Evolutionary conservation across 2,113 vertebrate species (phyloP), one percentile per base, ranked within the genome.

Genomic region (Chinchilla lanigera): DNA sequence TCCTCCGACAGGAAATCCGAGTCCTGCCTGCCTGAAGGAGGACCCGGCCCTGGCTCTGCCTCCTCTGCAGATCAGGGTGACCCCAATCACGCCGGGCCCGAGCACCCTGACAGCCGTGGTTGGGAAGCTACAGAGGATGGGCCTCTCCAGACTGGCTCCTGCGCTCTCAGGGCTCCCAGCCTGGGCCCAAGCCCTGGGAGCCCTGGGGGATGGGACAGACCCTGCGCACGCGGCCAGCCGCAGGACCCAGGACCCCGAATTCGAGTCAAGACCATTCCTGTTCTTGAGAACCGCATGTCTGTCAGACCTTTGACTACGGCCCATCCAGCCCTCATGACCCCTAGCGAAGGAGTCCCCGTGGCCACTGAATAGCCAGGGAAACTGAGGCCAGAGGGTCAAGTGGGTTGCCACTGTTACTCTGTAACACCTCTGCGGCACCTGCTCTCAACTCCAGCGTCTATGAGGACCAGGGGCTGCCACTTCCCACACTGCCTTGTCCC

Each of bases 91-190:
- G 0, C 9, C 0, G 0, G 44, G 17, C 16, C 92, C 8, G 41
- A 17, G 28, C 6, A 14, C 13, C 16, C 73, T 7, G n/a, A 61
- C 2, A 3, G 56, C 8, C 24, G 20, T 41, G n/a, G 61, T 28
- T 61, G 44, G 35, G 52, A 50, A 61, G 16, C 20, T 0, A 24
- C 63, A 60, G 41, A 75, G 71, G 38, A 26, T 24, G 20, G 24
- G 44, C 24, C 5, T 9, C 44, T 30, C 44, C 26, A 8, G 41
- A 38, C 73, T 12, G 2, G 26, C 73, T 30, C 41, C 26, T 44
- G 41, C 5, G 5, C 73, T 75, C 2, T 2, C 17, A 0, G 0
- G 0, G 6, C n/a, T n/a, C n/a, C n/a, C n/a, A n/a, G n/a, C n/a
- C n/a, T n/a, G n/a, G n/a, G n/a, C n/a, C n/a, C n/a, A n/a, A 14